Percentiles rank a stretch among this genome's conserved stretches.
Conservation (phyloP, 2,113 vertebrate species). For the Paramormyrops kingsleyae region DNA sequence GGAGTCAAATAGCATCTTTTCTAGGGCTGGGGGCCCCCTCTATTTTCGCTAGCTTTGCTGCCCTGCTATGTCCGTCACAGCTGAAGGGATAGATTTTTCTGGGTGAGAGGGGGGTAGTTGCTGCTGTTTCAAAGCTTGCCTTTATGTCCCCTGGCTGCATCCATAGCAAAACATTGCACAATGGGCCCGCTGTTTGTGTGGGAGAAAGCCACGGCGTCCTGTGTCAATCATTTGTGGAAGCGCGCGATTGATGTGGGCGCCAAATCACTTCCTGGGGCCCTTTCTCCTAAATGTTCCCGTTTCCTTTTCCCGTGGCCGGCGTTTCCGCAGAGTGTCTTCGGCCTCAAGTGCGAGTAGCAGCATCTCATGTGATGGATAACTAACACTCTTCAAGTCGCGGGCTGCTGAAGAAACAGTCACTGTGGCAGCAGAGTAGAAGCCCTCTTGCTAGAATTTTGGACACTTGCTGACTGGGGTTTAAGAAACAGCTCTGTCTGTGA, state of each 20-base stretch:
- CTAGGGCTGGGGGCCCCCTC: conserved; percentile 30
- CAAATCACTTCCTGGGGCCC: conserved; percentile 48
- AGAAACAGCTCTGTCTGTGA: neutral
- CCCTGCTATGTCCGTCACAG: conserved; percentile 31
- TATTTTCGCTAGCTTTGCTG: conserved; percentile 16
- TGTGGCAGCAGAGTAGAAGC: neutral
- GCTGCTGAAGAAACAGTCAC: neutral
- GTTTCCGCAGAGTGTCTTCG: neutral
- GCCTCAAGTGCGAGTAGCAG: neutral
- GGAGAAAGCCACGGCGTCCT: conserved; percentile 65
- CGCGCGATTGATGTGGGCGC: conserved; percentile 69
- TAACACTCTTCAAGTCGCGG: neutral
- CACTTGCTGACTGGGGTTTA: neutral
- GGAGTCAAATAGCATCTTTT: conserved; percentile 55
- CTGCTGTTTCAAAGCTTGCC: conserved; percentile 65
- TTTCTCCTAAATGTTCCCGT: neutral
- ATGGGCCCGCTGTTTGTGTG: conserved; percentile 77
- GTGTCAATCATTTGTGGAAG: conserved; percentile 88
- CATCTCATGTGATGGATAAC: neutral
- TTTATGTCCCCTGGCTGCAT: conserved; percentile 70
- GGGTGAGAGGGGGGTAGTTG: conserved; percentile 14
- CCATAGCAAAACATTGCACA: conserved; percentile 69
- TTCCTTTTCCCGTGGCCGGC: conserved; percentile 1
- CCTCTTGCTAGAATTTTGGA: neutral
- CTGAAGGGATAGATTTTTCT: conserved; percentile 15